These are phyloP conservation scores for Pao palembangensis DNA, from an alignment of 2,113 vertebrate genomes.

Conservation along the genomic window DNA sequence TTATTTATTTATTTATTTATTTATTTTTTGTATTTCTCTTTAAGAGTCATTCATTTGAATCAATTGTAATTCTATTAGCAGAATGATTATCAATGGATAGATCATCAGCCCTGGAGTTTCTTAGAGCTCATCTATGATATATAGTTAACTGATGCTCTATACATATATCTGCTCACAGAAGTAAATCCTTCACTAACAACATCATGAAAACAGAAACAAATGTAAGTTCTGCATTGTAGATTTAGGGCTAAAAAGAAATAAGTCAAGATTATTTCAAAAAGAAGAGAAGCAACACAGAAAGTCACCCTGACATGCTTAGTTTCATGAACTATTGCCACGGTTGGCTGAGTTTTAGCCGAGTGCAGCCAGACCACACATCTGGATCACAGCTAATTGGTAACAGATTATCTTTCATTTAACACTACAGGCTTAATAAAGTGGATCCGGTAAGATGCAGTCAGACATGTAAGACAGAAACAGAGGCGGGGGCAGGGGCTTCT, in stretches of 20 bases:
- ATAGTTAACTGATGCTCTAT: slow-evolving; percentile 1
- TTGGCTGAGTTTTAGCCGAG: slow-evolving; percentile 37
- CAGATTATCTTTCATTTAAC: slow-evolving; percentile 51
- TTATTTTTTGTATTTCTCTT: slow-evolving; percentile 16
- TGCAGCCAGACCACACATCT: slow-evolving; percentile 16
- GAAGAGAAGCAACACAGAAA: too few species aligned
- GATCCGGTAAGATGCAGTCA: slow-evolving; percentile 8
- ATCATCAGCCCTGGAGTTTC: neutral
- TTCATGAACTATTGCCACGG: slow-evolving; percentile 18
- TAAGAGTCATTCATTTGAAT: slow-evolving; percentile 27
- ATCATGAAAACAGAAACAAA: too few species aligned
- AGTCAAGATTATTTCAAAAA: too few species aligned
- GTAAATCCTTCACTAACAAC: too few species aligned
- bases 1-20: slow-evolving; percentile 27
- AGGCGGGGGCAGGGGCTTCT: slow-evolving; percentile 18
- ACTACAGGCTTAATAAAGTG: slow-evolving; percentile 33
- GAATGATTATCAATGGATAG: slow-evolving; percentile 7
- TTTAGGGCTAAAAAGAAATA: neutral
- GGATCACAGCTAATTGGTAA: slow-evolving; percentile 59
- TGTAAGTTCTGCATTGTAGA: neutral
- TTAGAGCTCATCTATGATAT: slow-evolving; percentile 12
- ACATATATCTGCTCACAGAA: too few species aligned
- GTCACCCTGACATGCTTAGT: slow-evolving; percentile 4
- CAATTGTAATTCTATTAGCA: slow-evolving; percentile 33
- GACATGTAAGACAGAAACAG: slow-evolving; percentile 9